Conservation (phyloP, 2,888 invertebrate genomes). For the Heliconius ethilla region DNA sequence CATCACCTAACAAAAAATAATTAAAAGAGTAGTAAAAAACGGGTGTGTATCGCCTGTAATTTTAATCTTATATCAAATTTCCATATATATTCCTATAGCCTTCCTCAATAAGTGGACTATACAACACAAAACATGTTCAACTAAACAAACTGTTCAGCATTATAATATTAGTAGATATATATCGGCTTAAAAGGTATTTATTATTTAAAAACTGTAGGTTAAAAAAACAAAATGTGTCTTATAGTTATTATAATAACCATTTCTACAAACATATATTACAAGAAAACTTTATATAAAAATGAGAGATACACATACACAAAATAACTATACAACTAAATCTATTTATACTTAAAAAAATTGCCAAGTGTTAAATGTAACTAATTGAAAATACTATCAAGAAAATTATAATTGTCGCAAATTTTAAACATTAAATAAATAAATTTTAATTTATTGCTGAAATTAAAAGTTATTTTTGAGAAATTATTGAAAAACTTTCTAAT, state of each 20-base stretch:
- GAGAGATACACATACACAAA: neutral
- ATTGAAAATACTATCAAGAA: neutral
- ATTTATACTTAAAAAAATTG: neutral
- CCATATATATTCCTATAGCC: too few relatives aligned
- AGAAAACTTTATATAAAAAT: neutral
- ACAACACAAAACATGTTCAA: too few relatives aligned
- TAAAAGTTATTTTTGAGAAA: neutral
- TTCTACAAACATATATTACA: constrained; percentile 22
- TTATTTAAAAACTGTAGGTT: neutral
- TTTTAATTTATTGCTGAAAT: neutral
- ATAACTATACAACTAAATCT: constrained; percentile 6
- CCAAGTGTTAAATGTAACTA: neutral
- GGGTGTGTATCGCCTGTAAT: too few relatives aligned
- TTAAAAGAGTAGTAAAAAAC: too few relatives aligned
- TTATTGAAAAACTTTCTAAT: too few relatives aligned
- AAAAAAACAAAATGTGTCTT: neutral
- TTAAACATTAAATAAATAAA: neutral
- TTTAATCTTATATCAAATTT: too few relatives aligned
- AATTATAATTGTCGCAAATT: neutral
- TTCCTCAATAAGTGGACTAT: too few relatives aligned
- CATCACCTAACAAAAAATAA: too few relatives aligned
- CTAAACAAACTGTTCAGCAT: too few relatives aligned
- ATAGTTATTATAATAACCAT: constrained; percentile 15
- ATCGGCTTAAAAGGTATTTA: too few relatives aligned
- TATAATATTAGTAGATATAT: too few relatives aligned